These are phyloP conservation scores for Drosophila paranaensis DNA, from an alignment of 2,888 invertebrate genomes.

Conservation along the genomic window DNA sequence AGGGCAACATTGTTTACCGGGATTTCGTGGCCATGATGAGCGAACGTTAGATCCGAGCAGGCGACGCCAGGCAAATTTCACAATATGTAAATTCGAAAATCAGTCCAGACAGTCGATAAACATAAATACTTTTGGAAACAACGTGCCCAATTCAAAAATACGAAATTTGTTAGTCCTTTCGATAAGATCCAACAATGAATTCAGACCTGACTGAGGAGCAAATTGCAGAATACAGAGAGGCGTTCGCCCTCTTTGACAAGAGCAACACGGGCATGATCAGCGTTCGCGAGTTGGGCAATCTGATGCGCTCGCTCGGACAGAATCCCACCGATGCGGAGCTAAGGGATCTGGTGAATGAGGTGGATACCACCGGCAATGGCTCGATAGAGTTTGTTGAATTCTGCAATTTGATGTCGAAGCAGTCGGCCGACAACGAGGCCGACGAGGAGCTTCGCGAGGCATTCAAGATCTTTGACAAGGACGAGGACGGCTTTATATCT, in stretches of 20 bases:
- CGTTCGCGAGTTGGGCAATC: slow-evolving; percentile 99
- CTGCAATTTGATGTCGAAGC: slow-evolving; percentile 98
- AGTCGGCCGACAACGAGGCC: background rate
- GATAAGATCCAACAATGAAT: slow-evolving; percentile 21
- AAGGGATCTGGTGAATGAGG: slow-evolving; percentile 99
- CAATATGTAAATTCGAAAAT: background rate
- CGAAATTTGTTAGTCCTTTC: slow-evolving; percentile 12
- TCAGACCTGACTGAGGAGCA: slow-evolving; percentile 97
- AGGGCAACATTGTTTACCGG: slow-evolving; percentile 63
- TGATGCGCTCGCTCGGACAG: slow-evolving; percentile 99
- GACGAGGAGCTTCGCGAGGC: slow-evolving; percentile 85
- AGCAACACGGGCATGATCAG: slow-evolving; percentile 99
- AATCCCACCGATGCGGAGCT: slow-evolving; percentile 99
- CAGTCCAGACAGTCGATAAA: slow-evolving; percentile 7
- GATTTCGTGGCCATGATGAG: slow-evolving; percentile 58
- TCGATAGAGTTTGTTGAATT: slow-evolving; percentile 99
- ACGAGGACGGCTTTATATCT: slow-evolving; percentile 99
- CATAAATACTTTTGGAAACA: slow-evolving; percentile 6
- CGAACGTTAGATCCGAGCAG: slow-evolving; percentile 37
- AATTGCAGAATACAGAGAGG: slow-evolving; percentile 99
- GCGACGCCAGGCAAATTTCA: slow-evolving; percentile 3
- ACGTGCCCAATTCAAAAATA: background rate
- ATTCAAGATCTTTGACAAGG: slow-evolving; percentile 92
- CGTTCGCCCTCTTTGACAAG: slow-evolving; percentile 99
- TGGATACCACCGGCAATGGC: slow-evolving; percentile 90